Evolutionary conservation across 2,797 vertebrate genomes (phyloP).

Genomic region (Euphonia xanthogaster): DNA sequence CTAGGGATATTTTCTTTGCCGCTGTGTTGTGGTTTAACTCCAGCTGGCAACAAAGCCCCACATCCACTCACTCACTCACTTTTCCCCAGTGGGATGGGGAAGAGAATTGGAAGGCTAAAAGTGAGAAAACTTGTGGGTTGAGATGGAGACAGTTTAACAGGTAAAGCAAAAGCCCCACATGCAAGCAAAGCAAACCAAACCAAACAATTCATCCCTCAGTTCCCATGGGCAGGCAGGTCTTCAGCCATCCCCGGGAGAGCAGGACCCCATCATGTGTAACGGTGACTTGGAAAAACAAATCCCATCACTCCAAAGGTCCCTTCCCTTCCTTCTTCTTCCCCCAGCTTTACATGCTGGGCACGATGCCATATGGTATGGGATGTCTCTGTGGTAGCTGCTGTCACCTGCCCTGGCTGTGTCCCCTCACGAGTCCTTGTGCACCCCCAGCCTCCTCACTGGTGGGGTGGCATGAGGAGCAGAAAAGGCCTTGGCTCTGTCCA

Average conservation of each 20-base stretch:
- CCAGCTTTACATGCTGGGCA: background rate
- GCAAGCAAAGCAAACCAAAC: background rate
- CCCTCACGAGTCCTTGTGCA: background rate
- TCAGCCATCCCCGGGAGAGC: background rate
- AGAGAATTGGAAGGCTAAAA: background rate
- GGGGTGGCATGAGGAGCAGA: accelerated
- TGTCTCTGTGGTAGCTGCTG: background rate
- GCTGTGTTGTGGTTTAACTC: background rate
- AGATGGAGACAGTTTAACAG: background rate
- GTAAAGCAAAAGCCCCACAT: background rate
- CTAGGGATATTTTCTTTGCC: background rate
- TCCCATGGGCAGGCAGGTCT: background rate
- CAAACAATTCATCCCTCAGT: background rate
- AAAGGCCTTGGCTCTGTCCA: background rate
- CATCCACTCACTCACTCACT: background rate
- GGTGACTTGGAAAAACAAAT: background rate
- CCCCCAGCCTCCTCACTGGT: background rate
- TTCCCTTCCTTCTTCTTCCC: background rate
- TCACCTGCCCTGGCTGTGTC: background rate
- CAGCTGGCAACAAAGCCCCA: background rate
- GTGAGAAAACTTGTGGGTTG: background rate
- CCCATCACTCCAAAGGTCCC: background rate
- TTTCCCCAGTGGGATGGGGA: background rate
- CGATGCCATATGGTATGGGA: too few species aligned
- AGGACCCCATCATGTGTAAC: accelerated